phyloP scores from a whole-genome alignment of 2,888 invertebrate species.

The Neoaliturus tenellus region DNA sequence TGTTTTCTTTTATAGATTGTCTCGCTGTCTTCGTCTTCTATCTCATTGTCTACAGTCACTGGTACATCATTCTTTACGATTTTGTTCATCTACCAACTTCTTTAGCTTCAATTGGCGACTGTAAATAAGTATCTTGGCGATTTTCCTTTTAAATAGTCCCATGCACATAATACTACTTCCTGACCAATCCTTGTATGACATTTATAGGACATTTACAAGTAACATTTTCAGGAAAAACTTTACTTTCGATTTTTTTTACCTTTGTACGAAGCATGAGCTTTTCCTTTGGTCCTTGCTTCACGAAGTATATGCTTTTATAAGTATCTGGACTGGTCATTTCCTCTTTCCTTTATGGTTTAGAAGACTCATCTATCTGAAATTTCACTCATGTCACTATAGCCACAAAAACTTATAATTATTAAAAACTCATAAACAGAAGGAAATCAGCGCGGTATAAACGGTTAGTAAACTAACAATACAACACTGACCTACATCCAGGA shows the following conservation, averaged over 20 bases:
- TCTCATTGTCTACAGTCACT: background rate
- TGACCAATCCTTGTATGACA: constrained; percentile 21
- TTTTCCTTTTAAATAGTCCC: constrained; percentile 16
- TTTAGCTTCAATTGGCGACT: constrained; percentile 17
- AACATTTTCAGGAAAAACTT: constrained; percentile 19
- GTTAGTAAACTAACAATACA: background rate
- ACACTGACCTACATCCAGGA: background rate
- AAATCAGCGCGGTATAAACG: background rate
- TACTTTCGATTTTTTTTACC: constrained; percentile 5
- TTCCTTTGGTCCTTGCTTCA: constrained; percentile 10
- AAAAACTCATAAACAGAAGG: background rate
- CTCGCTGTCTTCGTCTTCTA: constrained; percentile 12
- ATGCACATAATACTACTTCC: background rate
- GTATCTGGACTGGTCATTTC: constrained; percentile 12
- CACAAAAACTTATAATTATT: background rate
- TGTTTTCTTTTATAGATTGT: constrained; percentile 39
- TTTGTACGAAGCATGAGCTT: constrained; percentile 2
- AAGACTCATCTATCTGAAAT: constrained; percentile 40
- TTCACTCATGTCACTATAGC: background rate
- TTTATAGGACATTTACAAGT: constrained; percentile 34
- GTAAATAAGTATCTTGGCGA: constrained; percentile 30
- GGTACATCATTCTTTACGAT: constrained; percentile 23
- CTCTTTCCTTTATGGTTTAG: background rate
- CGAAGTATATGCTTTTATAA: constrained; percentile 9
- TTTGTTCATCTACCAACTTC: background rate